These are phyloP conservation scores for Macrobrachium nipponense DNA, from an alignment of 1,140 invertebrate species.

Conservation along the genomic window DNA sequence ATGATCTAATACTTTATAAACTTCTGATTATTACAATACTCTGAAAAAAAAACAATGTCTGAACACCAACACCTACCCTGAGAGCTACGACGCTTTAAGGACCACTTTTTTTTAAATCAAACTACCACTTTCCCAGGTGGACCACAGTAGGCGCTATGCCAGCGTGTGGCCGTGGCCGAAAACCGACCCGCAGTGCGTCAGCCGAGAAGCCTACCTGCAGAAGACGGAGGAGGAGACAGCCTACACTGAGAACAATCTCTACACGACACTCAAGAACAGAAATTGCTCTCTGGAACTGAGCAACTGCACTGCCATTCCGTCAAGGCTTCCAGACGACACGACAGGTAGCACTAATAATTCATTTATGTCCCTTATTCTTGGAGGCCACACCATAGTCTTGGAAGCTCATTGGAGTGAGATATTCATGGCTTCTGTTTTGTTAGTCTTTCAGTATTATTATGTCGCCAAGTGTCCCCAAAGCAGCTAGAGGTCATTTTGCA, in stretches of 20 bases:
- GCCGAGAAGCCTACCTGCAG: background rate
- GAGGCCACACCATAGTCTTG: too few species aligned
- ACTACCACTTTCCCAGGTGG: background rate
- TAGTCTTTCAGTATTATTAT: background rate
- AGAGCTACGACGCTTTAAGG: background rate
- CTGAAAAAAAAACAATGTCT: too few species aligned
- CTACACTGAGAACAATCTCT: conserved; percentile 23
- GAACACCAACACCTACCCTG: background rate
- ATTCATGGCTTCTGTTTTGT: too few species aligned
- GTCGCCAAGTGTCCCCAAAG: background rate
- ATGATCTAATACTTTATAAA: too few species aligned
- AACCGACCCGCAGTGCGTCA: background rate
- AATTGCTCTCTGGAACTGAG: background rate
- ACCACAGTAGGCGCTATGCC: background rate
- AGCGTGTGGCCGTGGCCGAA: conserved; percentile 1
- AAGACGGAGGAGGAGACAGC: conserved; percentile 7
- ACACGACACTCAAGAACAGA: conserved; percentile 19
- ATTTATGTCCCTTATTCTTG: too few species aligned
- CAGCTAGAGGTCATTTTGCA: too few species aligned
- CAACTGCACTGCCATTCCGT: conserved; percentile 10
- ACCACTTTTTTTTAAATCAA: background rate
- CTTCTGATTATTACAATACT: too few species aligned
- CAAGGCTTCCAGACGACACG: background rate
- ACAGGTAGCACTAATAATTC: background rate
- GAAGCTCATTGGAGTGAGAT: too few species aligned